Conservation (phyloP, 2,113 vertebrate species). For the Illadopsis cleaveri region DNA sequence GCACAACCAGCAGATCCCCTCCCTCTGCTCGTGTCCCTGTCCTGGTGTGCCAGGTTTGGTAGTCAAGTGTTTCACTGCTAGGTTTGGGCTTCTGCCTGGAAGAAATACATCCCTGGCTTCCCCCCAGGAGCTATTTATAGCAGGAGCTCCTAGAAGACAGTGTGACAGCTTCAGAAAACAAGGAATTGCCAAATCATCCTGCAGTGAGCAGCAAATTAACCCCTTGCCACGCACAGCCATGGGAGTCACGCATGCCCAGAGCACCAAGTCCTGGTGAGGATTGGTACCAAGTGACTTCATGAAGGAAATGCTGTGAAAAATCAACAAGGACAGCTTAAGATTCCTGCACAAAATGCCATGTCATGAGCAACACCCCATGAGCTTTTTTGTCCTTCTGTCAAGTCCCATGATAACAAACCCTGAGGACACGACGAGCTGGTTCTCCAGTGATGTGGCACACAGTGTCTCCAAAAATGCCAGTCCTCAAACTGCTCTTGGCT, state of each 20-base stretch:
- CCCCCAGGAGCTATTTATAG: conserved; percentile 15
- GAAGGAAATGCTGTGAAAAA: not conserved
- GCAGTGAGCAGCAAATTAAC: not conserved
- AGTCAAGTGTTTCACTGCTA: not conserved
- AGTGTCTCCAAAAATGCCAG: not conserved
- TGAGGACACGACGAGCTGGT: fast-evolving
- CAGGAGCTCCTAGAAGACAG: conserved; percentile 48
- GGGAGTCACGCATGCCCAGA: not conserved
- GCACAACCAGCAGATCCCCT: not conserved
- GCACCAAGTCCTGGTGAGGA: not conserved
- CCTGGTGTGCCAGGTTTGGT: not conserved
- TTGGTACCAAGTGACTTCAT: not conserved
- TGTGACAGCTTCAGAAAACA: not conserved
- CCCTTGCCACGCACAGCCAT: fast-evolving
- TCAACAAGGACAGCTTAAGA: not conserved
- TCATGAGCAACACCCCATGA: not conserved
- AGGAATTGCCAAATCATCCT: not conserved
- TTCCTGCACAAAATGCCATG: not conserved
- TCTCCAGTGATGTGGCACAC: not conserved
- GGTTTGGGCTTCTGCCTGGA: conserved; percentile 1
- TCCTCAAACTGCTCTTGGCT: not conserved
- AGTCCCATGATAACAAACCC: not conserved
- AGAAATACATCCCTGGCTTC: not conserved
- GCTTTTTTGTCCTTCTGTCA: not conserved
- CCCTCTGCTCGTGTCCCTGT: fast-evolving